phyloP scores from a whole-genome alignment of 2,113 vertebrate species.

The Hypomesus transpacificus region DNA sequence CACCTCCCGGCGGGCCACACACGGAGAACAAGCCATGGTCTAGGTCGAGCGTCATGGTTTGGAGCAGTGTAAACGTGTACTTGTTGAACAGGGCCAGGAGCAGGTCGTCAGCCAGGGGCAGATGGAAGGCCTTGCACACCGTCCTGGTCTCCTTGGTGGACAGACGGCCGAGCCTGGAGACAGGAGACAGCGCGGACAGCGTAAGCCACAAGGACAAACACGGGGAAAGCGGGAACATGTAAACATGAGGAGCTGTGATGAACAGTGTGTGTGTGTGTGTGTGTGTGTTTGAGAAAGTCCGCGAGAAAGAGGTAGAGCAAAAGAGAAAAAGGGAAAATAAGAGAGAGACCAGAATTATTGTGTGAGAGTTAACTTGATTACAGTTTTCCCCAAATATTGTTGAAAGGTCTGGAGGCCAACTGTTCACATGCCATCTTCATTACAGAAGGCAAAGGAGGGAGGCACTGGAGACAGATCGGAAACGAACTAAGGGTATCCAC shows the following conservation, averaged over 20 bases:
- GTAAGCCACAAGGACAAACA: background rate
- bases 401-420: slow-evolving; percentile 19
- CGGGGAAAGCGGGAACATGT: background rate
- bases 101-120: slow-evolving; percentile 78
- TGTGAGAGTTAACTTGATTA: background rate
- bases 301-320: background rate
- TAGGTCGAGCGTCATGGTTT: background rate
- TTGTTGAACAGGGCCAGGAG: slow-evolving; percentile 70
- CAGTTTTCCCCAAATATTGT: slow-evolving; percentile 36
- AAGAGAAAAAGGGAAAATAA: background rate
- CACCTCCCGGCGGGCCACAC: background rate
- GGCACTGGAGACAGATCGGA: slow-evolving; percentile 35
- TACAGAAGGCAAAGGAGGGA: background rate
- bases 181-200: background rate
- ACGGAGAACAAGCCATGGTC: background rate
- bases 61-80: slow-evolving; percentile 63
- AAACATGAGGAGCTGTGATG: too few relatives aligned
- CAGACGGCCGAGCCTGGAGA: slow-evolving; percentile 74
- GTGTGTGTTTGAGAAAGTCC: background rate
- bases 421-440: slow-evolving; percentile 45
- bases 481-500: slow-evolving; percentile 43
- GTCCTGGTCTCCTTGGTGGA: slow-evolving; percentile 68
- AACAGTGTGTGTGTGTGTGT: background rate
- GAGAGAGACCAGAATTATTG: background rate
- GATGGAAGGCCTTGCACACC: slow-evolving; percentile 79